Conservation (phyloP, 2,888 invertebrate species). For the Chrysina gloriosa region DNA sequence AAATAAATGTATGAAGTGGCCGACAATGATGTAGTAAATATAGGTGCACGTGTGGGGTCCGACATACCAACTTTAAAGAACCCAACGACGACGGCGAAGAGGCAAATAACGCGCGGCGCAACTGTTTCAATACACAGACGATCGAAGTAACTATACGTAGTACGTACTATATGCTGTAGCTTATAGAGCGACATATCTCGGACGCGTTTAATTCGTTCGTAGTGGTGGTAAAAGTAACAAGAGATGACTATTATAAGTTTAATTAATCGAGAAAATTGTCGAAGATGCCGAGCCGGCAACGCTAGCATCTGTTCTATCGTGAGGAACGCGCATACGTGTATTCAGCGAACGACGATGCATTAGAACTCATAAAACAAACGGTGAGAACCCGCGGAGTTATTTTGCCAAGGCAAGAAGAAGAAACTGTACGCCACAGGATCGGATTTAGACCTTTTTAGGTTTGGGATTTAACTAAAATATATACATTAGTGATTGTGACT, state of each 20-base stretch:
- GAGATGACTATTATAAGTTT: slow-evolving; percentile 35
- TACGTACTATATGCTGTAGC: too few species aligned
- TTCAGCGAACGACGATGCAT: slow-evolving; percentile 13
- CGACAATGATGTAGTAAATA: slow-evolving; percentile 41
- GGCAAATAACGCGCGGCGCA: slow-evolving; percentile 1
- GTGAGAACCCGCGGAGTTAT: background rate
- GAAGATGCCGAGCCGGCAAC: slow-evolving; percentile 2
- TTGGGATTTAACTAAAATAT: too few species aligned
- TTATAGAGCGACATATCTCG: slow-evolving; percentile 25
- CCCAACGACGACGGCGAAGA: too few species aligned
- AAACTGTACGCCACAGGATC: background rate
- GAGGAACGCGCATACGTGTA: background rate
- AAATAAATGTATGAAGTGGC: slow-evolving; percentile 40
- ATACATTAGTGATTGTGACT: too few species aligned
- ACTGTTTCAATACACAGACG: background rate
- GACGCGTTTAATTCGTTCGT: slow-evolving; percentile 19
- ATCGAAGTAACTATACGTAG: background rate
- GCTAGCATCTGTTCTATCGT: slow-evolving; percentile 13
- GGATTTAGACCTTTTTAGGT: background rate
- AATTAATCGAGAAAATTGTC: slow-evolving; percentile 37
- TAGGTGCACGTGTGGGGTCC: slow-evolving; percentile 53
- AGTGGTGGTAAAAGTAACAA: slow-evolving; percentile 29
- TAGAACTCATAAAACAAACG: slow-evolving; percentile 15
- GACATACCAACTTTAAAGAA: slow-evolving; percentile 45
- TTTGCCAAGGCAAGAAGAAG: slow-evolving; percentile 9